A percentile compares a stretch with the other conserved stretches of the same genome.
These are phyloP conservation scores for Cheilosia vulpina DNA, from an alignment of 2,888 invertebrate species.

Conservation along the genomic window DNA sequence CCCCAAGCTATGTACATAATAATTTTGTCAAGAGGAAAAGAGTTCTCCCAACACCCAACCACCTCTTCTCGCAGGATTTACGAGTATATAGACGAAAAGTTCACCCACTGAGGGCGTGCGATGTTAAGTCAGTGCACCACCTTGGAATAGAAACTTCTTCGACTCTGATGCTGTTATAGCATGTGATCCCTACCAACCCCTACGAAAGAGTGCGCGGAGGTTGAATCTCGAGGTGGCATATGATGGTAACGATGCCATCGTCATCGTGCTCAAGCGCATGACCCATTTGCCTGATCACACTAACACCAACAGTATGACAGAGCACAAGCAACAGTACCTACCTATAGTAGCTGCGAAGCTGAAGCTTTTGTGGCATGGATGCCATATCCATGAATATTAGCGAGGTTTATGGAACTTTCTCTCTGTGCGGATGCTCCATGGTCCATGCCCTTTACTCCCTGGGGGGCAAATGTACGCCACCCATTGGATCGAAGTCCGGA, in stretches of 20 bases:
- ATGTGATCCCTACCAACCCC: conserved; percentile 75
- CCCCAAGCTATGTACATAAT: conserved; percentile 46
- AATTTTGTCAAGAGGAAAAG: conserved; percentile 42
- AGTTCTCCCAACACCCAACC: conserved; percentile 48
- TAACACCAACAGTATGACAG: conserved; percentile 62
- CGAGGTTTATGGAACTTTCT: conserved; percentile 73
- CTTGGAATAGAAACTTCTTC: conserved; percentile 74
- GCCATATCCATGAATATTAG: conserved; percentile 69
- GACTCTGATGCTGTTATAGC: conserved; percentile 68
- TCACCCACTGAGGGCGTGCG: conserved; percentile 73
- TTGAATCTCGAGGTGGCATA: conserved; percentile 70
- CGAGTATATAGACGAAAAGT: conserved; percentile 59
- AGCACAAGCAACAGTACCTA: conserved; percentile 30
- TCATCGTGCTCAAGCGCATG: conserved; percentile 70
- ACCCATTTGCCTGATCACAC: conserved; percentile 66
- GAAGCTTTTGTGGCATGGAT: conserved; percentile 49
- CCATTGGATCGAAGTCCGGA: conserved; percentile 72
- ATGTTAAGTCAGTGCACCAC: conserved; percentile 76
- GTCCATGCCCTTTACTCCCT: conserved; percentile 76
- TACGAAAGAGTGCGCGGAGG: conserved; percentile 64
- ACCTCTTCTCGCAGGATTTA: conserved; percentile 4
- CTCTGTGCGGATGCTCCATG: conserved; percentile 70
- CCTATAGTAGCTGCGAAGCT: conserved; percentile 18
- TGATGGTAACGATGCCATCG: conserved; percentile 64
- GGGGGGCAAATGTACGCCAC: conserved; percentile 74